Conservation (phyloP, 2,797 vertebrate genomes). For the Tiaroga cobitis region DNA sequence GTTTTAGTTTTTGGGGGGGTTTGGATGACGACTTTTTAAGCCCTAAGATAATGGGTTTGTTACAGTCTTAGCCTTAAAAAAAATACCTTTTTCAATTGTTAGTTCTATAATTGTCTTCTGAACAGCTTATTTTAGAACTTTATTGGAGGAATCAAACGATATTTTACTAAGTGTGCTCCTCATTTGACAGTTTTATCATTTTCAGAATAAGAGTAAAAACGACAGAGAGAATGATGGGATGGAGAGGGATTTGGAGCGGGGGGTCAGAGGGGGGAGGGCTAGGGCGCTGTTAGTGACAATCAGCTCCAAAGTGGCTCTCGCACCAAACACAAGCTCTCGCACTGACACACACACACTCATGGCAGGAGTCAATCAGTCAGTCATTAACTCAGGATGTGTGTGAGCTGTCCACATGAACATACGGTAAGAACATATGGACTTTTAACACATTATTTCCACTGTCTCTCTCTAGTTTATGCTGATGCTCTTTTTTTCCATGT, state of each 20-base stretch:
- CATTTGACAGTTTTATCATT: neutral
- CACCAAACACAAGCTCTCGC: slow-evolving; percentile 61
- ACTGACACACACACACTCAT: slow-evolving; percentile 68
- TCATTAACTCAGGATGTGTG: slow-evolving; percentile 63
- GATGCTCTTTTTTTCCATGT: neutral
- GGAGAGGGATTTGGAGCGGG: slow-evolving; percentile 43
- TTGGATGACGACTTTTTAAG: neutral
- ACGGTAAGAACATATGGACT: slow-evolving; percentile 74
- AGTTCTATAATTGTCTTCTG: neutral
- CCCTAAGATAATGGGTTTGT: neutral
- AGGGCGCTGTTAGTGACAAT: slow-evolving; percentile 72
- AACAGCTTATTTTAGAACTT: neutral
- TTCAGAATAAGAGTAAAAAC: slow-evolving; percentile 4
- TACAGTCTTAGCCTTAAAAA: no score
- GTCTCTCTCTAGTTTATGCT: neutral
- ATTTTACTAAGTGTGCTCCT: neutral
- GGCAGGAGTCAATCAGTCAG: slow-evolving; percentile 64
- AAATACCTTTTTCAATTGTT: neutral
- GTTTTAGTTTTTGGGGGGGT: neutral
- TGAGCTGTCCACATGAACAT: slow-evolving; percentile 63
- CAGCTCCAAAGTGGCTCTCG: slow-evolving; percentile 74
- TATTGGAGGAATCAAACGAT: neutral
- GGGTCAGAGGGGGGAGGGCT: slow-evolving; percentile 70
- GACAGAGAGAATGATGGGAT: slow-evolving; percentile 29
- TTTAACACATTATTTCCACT: neutral